A percentile compares a stretch with the other conserved stretches of the same genome.
phyloP scores from a whole-genome alignment of 1,140 invertebrate species.

The Drosophila nannoptera region DNA sequence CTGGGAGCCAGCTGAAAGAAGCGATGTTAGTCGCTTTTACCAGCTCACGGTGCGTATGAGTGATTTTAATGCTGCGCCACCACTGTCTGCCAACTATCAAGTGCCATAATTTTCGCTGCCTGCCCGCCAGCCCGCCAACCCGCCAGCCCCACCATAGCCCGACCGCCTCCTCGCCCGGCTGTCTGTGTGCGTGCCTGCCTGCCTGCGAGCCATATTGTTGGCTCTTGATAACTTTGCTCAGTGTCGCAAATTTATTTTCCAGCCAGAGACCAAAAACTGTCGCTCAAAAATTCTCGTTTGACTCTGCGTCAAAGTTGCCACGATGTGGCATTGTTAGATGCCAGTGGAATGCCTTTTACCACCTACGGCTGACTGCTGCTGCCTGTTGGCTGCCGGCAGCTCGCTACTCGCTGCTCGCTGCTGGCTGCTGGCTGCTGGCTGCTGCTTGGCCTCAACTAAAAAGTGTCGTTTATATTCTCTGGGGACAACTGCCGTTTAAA shows the following conservation, averaged over 20 bases:
- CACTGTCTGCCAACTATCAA: conserved; percentile 48
- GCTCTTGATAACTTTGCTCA: conserved; percentile 24
- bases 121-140: neutral
- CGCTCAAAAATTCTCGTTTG: conserved; percentile 60
- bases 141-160: too few relatives aligned
- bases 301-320: conserved; percentile 53
- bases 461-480: conserved; percentile 34
- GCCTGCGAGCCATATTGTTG: conserved; percentile 15
- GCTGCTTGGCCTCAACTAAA: conserved; percentile 28
- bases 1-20: conserved; percentile 27
- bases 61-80: conserved; percentile 39
- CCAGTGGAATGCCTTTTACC: conserved; percentile 4
- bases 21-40: conserved; percentile 34
- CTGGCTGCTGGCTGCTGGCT: neutral
- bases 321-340: conserved; percentile 41
- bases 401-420: neutral
- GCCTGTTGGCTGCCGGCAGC: conserved; percentile 20
- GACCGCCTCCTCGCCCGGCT: too few relatives aligned
- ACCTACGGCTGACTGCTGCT: neutral
- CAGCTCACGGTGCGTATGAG: conserved; percentile 58
- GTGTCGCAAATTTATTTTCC: conserved; percentile 21
- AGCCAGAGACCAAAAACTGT: conserved; percentile 48
- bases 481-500: conserved; percentile 45
- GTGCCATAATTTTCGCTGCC: conserved; percentile 50
- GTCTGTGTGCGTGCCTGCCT: neutral